Evolutionary conservation across 2,797 vertebrate genomes (phyloP), one percentile per base, ranked within the genome.

Genomic region (Agapornis canus): DNA sequence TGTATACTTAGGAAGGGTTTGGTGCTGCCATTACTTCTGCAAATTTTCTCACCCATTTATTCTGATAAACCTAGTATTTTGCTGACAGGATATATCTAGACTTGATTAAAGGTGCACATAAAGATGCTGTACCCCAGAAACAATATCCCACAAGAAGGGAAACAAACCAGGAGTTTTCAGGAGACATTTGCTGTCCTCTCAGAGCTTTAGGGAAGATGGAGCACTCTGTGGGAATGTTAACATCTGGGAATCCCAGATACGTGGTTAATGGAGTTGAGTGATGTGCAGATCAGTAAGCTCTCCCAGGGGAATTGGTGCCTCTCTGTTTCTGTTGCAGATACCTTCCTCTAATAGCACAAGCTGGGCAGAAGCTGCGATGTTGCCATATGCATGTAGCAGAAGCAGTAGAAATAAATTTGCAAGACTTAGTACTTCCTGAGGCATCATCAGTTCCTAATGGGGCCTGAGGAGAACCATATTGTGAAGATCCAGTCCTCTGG

Each of bases 1-100:
- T 69, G 25, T 89, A 63, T 94, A 92, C 93, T 94, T 85, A 92
- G 86, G 78, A 92, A 86, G 57, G 86, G 54, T 48, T 94, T 81
- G 82, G 86, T 89, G 88, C 95, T 85, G 90, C 59, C 86, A 90
- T 95, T 88, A 84, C 37, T 93, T 94, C 40, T 75, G 37, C 27
- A 35, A 37, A 72, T 13, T 71, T 92, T 89, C 72, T 69, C 43
- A 70, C 18, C n/a, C 3, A 0, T 66, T 84, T 95, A 70, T 90
- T 79, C 45, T 78, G 59, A 78, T 75, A 88, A 83, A n/a, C 14
- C 13, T 13, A 79, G 16, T 76, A 59, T 80, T 94, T 88, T 97
- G 76, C 73, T 70, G 49, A 68, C 27, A 40, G 43, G 20, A 45
- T 59, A 9, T 47, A 49, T 65, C 43, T 64, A 43, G 48, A 54